Conservation (phyloP, 2,888 invertebrate genomes). For the Hypolimnas misippus region DNA sequence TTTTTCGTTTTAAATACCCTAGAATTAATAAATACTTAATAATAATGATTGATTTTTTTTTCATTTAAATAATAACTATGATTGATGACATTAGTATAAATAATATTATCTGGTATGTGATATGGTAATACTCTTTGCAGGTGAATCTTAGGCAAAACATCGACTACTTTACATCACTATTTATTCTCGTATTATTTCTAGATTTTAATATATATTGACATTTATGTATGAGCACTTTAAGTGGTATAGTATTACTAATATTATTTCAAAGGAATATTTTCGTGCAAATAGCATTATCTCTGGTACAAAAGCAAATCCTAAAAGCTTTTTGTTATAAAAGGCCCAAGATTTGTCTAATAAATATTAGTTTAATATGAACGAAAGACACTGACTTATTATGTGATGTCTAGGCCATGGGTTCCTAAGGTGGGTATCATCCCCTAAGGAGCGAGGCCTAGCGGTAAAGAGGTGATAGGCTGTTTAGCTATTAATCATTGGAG, state of each 20-base stretch:
- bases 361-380: conserved; percentile 2
- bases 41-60: no score
- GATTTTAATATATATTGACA: neutral
- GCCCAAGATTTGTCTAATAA: conserved; percentile 2
- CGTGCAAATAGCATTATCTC: conserved; percentile 1
- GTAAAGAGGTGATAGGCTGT: no score
- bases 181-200: neutral
- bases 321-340: conserved; percentile 6
- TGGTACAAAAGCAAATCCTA: conserved; percentile 1
- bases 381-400: neutral
- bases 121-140: neutral
- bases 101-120: no score
- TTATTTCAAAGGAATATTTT: neutral
- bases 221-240: neutral
- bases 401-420: neutral
- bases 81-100: no score
- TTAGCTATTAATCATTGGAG: no score
- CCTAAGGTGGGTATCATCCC: no score
- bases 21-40: no score
- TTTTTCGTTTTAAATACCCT: no score
- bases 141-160: neutral
- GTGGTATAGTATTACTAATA: neutral
- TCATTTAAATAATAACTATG: no score
- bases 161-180: neutral
- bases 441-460: no score